A percentile compares a stretch with the other conserved stretches of the same genome.
Conservation (phyloP, 2,113 vertebrate genomes). For the Gymnarchus niloticus region DNA sequence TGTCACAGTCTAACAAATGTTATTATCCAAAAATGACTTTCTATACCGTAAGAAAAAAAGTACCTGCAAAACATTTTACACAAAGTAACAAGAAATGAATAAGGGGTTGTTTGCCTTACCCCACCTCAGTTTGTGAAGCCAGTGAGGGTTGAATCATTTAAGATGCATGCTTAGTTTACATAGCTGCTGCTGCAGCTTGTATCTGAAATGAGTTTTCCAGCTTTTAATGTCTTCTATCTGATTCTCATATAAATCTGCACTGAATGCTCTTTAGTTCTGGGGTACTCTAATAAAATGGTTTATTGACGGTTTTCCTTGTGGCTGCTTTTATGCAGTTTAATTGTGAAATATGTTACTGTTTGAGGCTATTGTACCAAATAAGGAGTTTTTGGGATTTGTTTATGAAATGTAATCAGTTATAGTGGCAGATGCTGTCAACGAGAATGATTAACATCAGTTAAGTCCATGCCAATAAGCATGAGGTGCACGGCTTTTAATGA, state of each 20-base stretch:
- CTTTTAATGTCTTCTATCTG: not conserved
- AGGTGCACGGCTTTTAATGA: too few relatives aligned
- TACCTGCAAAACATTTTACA: not conserved
- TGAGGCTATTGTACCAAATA: not conserved
- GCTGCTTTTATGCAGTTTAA: not conserved
- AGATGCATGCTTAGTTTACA: not conserved
- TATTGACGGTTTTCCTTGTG: not conserved
- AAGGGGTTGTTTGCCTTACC: not conserved
- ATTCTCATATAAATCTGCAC: not conserved
- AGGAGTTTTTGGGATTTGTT: not conserved
- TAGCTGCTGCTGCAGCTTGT: not conserved
- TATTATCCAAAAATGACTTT: too few relatives aligned
- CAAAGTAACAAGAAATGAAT: not conserved
- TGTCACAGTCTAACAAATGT: too few relatives aligned
- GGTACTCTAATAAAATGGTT: not conserved
- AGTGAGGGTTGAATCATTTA: not conserved
- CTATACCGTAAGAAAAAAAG: not conserved
- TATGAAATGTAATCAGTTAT: not conserved
- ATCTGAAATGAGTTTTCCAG: not conserved
- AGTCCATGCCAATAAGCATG: not conserved
- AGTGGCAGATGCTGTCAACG: not conserved
- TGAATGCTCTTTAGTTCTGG: not conserved
- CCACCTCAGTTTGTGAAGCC: not conserved
- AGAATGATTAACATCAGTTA: not conserved
- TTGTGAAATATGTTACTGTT: not conserved